Conservation (phyloP, 2,797 vertebrate genomes). For the Sebastes iracundus region DNA sequence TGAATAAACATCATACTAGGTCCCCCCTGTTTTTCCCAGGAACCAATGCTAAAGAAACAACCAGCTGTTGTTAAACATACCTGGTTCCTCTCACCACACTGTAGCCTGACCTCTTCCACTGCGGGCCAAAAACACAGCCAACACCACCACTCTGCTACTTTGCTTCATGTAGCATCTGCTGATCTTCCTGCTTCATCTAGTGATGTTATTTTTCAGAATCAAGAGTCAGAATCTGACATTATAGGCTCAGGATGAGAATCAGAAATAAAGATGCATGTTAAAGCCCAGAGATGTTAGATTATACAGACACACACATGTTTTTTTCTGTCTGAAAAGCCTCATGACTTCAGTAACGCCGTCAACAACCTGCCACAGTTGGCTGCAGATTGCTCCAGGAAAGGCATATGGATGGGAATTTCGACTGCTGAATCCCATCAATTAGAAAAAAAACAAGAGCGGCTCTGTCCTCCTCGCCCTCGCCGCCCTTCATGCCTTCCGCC, state of each 20-base stretch:
- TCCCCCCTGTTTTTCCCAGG: constrained; percentile 10
- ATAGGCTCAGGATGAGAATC: neutral
- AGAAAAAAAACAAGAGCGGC: constrained; percentile 62
- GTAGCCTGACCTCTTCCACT: constrained; percentile 60
- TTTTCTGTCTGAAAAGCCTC: constrained; percentile 17
- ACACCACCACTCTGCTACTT: neutral
- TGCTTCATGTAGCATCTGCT: neutral
- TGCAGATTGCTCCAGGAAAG: constrained; percentile 55
- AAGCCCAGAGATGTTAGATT: constrained; percentile 2
- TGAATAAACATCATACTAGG: neutral
- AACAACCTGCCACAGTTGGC: constrained; percentile 36
- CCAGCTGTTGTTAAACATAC: constrained; percentile 54
- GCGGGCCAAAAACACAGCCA: constrained; percentile 32
- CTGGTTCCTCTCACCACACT: constrained; percentile 62
- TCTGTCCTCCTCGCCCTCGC: constrained; percentile 56
- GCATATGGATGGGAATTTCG: constrained; percentile 50
- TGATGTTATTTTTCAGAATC: constrained; percentile 12
- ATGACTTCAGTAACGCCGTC: constrained; percentile 41
- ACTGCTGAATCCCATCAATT: constrained; percentile 67
- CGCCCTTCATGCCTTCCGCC: constrained; percentile 39
- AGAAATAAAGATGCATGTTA: neutral
- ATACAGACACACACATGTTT: constrained; percentile 8
- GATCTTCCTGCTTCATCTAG: neutral
- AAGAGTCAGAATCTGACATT: neutral
- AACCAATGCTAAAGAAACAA: constrained; percentile 31